These are phyloP conservation scores for Oxytorus armatus DNA, from an alignment of 2,888 invertebrate genomes.

Conservation along the genomic window DNA sequence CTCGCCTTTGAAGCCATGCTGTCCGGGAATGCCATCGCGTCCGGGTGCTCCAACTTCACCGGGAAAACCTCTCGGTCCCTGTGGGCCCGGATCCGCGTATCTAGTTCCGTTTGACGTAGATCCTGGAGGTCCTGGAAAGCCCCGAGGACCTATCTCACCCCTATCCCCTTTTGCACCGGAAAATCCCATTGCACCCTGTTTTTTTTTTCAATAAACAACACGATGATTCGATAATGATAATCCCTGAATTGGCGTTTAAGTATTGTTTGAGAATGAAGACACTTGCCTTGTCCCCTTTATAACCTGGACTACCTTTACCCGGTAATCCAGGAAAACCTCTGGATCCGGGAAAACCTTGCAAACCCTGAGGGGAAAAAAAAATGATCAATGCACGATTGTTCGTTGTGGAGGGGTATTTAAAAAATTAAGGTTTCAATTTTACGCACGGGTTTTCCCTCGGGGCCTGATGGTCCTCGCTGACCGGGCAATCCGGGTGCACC, in stretches of 20 bases:
- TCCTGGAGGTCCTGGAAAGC: constrained; percentile 77
- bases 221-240: not conserved
- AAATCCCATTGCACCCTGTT: constrained; percentile 78
- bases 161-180: constrained; percentile 77
- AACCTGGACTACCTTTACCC: constrained; percentile 84
- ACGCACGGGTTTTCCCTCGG: constrained; percentile 80
- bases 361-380: constrained; percentile 77
- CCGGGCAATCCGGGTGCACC: constrained; percentile 84
- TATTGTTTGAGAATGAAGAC: not conserved
- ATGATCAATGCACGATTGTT: not conserved
- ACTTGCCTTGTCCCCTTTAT: constrained; percentile 77
- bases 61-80: constrained; percentile 45
- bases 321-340: constrained; percentile 83
- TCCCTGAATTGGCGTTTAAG: not conserved
- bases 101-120: constrained; percentile 76
- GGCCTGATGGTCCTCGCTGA: constrained; percentile 83
- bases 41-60: constrained; percentile 60
- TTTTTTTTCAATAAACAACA: not conserved
- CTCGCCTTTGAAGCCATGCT: constrained; percentile 79
- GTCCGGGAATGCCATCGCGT: constrained; percentile 77
- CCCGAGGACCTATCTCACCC: constrained; percentile 53
- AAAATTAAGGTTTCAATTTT: not conserved
- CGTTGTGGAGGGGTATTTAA: not conserved
- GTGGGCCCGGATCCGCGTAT: constrained; percentile 73
- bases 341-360: constrained; percentile 83